Percentiles rank a stretch among this genome's conserved stretches.
Conservation (phyloP, 2,113 vertebrate genomes). For the Heptranchias perlo region DNA sequence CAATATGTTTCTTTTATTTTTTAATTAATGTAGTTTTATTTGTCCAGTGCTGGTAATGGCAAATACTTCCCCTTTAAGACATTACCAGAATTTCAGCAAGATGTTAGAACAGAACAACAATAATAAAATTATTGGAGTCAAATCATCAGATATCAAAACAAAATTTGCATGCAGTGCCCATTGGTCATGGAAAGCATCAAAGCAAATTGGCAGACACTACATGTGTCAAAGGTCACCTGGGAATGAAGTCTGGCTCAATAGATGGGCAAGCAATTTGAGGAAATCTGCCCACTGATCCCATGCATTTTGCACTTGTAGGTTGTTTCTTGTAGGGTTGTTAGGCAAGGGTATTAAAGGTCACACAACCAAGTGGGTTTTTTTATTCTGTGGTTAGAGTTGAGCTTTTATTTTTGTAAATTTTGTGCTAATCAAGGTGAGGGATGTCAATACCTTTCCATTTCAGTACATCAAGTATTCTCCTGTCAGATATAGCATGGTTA, state of each 20-base stretch:
- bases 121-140: neutral
- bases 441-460: too few species aligned
- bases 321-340: too few species aligned
- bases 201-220: neutral
- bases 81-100: neutral
- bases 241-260: neutral
- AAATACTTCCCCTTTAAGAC: neutral
- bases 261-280: neutral
- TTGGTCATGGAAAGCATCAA: neutral
- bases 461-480: too few species aligned
- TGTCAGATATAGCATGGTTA: too few species aligned
- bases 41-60: neutral
- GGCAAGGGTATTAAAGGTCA: too few species aligned
- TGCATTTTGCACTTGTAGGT: neutral
- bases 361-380: too few species aligned
- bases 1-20: neutral
- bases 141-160: neutral
- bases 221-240: neutral
- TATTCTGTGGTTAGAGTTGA: neutral
- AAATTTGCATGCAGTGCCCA: neutral
- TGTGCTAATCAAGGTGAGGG: neutral
- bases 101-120: neutral
- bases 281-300: neutral
- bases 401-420: neutral
- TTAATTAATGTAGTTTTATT: neutral